A percentile compares a stretch with the other conserved stretches of the same genome.
Evolutionary conservation across 37 sponge, comb jelly and placozoan species (phyloP).

Genomic region (Eunapius fragilis): DNA sequence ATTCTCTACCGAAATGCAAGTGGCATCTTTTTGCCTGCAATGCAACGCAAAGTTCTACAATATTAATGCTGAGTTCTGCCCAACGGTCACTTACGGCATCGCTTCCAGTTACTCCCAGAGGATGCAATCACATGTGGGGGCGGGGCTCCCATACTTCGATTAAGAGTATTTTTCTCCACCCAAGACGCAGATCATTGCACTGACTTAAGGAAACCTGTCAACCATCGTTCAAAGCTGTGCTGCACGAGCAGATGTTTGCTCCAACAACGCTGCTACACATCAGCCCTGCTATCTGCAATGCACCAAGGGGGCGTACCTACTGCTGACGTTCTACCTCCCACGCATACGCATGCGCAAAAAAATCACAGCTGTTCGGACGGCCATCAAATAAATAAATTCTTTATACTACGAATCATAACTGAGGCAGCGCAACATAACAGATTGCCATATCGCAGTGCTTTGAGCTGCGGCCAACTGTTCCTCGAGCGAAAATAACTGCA

Average conservation of each 20-base stretch:
- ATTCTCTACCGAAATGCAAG: background rate
- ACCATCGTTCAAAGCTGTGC: background rate
- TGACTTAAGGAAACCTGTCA: background rate
- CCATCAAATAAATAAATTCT: too few species aligned
- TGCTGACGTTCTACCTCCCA: background rate
- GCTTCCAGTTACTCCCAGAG: too few species aligned
- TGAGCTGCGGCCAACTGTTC: slow-evolving; percentile 11
- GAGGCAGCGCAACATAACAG: slow-evolving; percentile 34
- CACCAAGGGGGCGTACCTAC: background rate
- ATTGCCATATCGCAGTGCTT: slow-evolving; percentile 52
- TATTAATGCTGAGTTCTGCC: background rate
- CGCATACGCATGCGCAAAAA: background rate
- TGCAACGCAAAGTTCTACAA: too few species aligned
- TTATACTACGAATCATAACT: too few species aligned
- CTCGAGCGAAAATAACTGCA: background rate
- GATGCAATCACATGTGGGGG: too few species aligned
- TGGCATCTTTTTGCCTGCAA: background rate
- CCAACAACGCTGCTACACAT: background rate
- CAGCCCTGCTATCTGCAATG: background rate
- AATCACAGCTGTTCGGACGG: too few species aligned
- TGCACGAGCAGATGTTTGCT: background rate
- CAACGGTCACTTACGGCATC: background rate
- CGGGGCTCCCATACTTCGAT: background rate
- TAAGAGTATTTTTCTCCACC: background rate
- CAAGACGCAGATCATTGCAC: background rate